Base-by-base conservation (phyloP, 2,113 vertebrate genomes). In the Saccopteryx bilineata region DNA sequence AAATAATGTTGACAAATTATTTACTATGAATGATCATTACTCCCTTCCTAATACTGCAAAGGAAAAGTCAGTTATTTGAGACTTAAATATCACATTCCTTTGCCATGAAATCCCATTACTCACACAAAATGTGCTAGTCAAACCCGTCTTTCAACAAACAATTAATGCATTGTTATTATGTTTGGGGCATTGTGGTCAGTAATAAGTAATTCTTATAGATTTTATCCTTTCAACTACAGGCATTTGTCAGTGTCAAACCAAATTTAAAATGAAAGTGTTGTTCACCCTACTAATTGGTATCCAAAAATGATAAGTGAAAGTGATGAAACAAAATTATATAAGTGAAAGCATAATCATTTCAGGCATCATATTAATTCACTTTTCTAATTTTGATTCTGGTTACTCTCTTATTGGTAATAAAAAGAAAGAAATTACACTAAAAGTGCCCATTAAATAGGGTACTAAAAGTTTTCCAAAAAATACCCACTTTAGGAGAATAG, bases 71-170 rank as follows among this genome's bases (percentile, higher is more conserved):
- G 7, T 80, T 46, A 60, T n/a, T 48, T 56, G 10, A 54, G 12
- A 85, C 15, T 80, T 33, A 92, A 69, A 39, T 7, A 48, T 92
- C 58, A 90, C 56, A 39, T 78, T 21, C 26, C 60, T 82, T 82
- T 82, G n/a, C 28, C 60, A 78, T 78, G 28, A 81, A 86, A 92
- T 78, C 50, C 10, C 56, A 18, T 95, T 87, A 71, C 68, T 94
- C 60, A 95, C 39, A 74, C 56, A 79, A 50, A n/a, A 87, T n/a
- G 1, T 72, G 9, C 14, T 26, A 48, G 56, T 56, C 13, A 31
- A 72, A 54, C 15, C 26, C 23, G 61, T 76, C 74, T 66, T 85
- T 72, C 10, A 33, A 46, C 10, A 72, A 88, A 39, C 18, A 63
- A 60, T 87, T 76, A 71, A 72, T 56, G 17, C 12, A 24, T 54